Evolutionary conservation across 2,797 vertebrate genomes (phyloP).

Genomic region (Otolemur crassicaudatus): DNA sequence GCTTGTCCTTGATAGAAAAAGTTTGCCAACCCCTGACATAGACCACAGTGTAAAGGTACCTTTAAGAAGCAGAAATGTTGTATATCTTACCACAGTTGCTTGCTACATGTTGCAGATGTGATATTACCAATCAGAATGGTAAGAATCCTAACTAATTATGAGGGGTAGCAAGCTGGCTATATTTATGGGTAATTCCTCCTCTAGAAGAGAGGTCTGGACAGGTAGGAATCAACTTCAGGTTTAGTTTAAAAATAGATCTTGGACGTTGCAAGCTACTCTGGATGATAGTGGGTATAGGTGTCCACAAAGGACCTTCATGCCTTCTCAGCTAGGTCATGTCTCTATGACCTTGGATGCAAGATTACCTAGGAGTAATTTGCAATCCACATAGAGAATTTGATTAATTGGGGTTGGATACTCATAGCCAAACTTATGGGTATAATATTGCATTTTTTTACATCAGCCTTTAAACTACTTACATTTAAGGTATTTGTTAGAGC

Average conservation of each 20-base stretch:
- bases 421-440: background rate
- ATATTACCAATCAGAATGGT: background rate
- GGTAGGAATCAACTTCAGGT: background rate
- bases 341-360: background rate
- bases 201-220: background rate
- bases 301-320: background rate
- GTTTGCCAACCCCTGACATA: background rate
- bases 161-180: background rate
- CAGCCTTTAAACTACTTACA: background rate
- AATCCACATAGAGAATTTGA: background rate
- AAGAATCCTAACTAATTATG: background rate
- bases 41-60: background rate
- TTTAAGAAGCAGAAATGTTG: background rate
- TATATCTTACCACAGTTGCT: background rate
- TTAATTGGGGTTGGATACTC: background rate
- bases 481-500: background rate
- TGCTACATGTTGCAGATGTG: background rate
- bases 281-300: background rate
- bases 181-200: background rate
- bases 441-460: background rate
- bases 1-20: background rate
- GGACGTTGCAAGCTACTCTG: background rate
- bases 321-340: background rate
- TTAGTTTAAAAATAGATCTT: conserved; percentile 35
- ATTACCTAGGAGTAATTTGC: background rate